A percentile compares a stretch with the other conserved stretches of the same genome.
Conservation (phyloP, 2,797 vertebrate species). For the Smutsia gigantea region DNA sequence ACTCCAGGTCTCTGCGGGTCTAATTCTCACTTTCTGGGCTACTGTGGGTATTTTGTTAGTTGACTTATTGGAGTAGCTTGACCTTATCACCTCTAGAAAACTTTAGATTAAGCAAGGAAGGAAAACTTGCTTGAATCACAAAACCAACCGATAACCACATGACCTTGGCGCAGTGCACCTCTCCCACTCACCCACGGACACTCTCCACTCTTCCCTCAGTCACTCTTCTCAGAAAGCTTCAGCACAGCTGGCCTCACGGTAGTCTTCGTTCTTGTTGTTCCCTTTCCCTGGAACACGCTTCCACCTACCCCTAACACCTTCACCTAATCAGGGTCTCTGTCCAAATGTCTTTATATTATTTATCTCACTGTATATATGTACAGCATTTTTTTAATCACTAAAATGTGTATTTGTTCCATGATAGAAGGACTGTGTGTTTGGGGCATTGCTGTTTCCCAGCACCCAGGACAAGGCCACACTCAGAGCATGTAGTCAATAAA, state of each 20-base stretch:
- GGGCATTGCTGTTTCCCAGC: not conserved
- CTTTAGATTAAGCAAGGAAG: slow-evolving; percentile 15
- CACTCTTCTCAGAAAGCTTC: not conserved
- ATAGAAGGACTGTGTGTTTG: not conserved
- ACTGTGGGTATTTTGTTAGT: not conserved
- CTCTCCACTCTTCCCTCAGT: not conserved
- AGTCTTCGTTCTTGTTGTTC: not conserved
- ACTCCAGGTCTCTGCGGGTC: not conserved
- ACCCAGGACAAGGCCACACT: not conserved
- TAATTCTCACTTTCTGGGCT: not conserved
- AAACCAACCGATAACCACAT: not conserved
- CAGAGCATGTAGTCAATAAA: not conserved
- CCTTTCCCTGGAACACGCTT: not conserved
- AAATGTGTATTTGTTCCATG: not conserved
- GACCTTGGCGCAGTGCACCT: not conserved
- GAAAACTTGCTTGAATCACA: not conserved
- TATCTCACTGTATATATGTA: not conserved
- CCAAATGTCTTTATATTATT: not conserved
- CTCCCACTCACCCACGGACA: not conserved
- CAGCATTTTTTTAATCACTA: not conserved
- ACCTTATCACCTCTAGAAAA: not conserved
- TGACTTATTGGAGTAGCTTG: not conserved
- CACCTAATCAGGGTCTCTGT: not conserved
- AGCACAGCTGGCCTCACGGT: accelerated
- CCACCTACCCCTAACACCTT: not conserved